These are phyloP conservation scores for Rousettus leschenaultii DNA, from an alignment of 2,113 vertebrate genomes.

Conservation along the genomic window DNA sequence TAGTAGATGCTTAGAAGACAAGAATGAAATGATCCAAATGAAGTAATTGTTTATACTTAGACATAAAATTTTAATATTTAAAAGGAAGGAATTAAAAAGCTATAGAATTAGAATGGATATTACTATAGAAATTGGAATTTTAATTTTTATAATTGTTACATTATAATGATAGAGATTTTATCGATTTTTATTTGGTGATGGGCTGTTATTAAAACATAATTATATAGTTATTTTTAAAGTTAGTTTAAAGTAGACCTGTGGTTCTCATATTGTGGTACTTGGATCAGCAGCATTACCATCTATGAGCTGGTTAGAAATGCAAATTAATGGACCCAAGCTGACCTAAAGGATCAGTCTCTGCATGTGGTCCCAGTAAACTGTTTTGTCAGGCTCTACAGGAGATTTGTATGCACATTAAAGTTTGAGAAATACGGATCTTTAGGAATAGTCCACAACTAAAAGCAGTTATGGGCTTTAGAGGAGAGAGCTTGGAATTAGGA, in stretches of 20 bases:
- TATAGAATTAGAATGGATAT: background rate
- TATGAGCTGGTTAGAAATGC: conserved; percentile 23
- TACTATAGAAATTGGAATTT: background rate
- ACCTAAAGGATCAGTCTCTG: conserved; percentile 24
- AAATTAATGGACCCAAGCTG: background rate
- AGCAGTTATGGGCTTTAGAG: background rate
- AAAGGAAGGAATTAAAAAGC: background rate
- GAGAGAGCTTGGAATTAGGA: conserved; percentile 41
- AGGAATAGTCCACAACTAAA: background rate
- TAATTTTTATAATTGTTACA: background rate
- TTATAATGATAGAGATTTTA: background rate
- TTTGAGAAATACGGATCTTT: background rate
- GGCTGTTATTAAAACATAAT: background rate
- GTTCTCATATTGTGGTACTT: background rate
- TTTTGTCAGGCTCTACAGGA: background rate
- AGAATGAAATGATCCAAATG: background rate
- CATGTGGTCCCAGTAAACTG: background rate
- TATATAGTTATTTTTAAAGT: background rate
- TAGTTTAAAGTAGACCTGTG: background rate
- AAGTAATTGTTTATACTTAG: background rate
- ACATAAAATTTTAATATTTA: background rate
- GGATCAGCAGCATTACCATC: background rate
- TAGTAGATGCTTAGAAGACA: background rate
- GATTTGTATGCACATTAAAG: background rate
- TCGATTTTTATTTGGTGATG: background rate